Base-by-base conservation (phyloP, 1,140 invertebrate genomes). In the Leguminivora glycinivorella region DNA sequence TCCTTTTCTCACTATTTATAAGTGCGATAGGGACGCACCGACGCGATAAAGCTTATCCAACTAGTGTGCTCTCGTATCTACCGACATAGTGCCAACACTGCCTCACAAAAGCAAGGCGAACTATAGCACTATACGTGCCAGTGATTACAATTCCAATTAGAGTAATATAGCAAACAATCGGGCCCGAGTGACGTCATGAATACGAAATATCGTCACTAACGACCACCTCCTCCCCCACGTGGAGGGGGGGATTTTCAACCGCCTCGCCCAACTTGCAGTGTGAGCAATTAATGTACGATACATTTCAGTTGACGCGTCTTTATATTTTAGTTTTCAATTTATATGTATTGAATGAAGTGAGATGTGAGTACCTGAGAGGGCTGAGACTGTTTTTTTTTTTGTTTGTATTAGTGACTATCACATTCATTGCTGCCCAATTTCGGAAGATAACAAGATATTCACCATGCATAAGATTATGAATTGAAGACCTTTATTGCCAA, bases 131-230 rank as follows among this genome's bases (percentile, higher is more conserved):
- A 83, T 87, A 87, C 85, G 80, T 87, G 86, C 81, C 77, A 85
- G 85, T 82, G 78, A 82, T 89, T 87, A 89, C 87, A 90, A 89
- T 89, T 88, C 80, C 87, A 90, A 90, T 90, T 90, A 89, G 87
- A 89, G 83, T 90, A 90, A 89, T 88, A 89, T 90, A 86, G 87
- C 88, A 90, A 90, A 90, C 87, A 90, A 90, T 90, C 87, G 88
- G 83, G 83, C 84, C 82, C 79, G 67, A 83, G 83, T 83, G 83
- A 88, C 87, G 88, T 88, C 87, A 90, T 90, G 88, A 89, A 89
- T 91, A 89, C 87, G 84, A 89, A 91, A 91, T 89, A 85, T 89
- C 87, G 86, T 89, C 87, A 84, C 87, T 91, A 91, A 91, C 87
- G 87, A 89, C 86, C 84, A 75, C 77, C 78, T 73, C 67, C 77